These are phyloP conservation scores for Torymus auratus DNA, from an alignment of 2,888 invertebrate genomes.

Conservation along the genomic window DNA sequence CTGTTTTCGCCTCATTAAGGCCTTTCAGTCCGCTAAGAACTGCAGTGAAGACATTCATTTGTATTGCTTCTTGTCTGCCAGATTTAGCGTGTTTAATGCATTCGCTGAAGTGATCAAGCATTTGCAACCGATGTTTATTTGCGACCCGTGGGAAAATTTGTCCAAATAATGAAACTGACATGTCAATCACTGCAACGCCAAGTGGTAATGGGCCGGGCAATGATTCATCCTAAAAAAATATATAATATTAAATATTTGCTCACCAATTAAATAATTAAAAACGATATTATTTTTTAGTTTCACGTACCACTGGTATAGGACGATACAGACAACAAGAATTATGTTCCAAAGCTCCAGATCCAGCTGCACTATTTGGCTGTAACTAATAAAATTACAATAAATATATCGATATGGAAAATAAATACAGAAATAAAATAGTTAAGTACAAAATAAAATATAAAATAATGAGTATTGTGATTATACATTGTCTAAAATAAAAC, in stretches of 20 bases:
- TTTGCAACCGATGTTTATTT: conserved; percentile 97
- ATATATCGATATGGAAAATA: background rate
- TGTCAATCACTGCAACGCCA: conserved; percentile 97
- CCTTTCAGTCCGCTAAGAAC: conserved; percentile 92
- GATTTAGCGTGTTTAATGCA: conserved; percentile 96
- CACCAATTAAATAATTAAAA: background rate
- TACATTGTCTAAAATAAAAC: conserved; percentile 32
- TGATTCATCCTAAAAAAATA: conserved; percentile 78
- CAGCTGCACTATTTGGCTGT: conserved; percentile 95
- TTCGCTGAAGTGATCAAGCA: conserved; percentile 97
- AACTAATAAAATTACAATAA: conserved; percentile 77
- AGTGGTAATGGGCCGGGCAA: conserved; percentile 91
- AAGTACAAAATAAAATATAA: conserved; percentile 61
- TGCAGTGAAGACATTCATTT: conserved; percentile 97
- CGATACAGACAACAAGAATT: conserved; percentile 95
- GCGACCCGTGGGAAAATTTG: conserved; percentile 96
- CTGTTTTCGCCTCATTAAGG: conserved; percentile 90
- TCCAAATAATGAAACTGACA: conserved; percentile 94
- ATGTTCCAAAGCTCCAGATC: conserved; percentile 97
- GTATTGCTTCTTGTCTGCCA: conserved; percentile 94
- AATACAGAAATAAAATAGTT: conserved; percentile 19
- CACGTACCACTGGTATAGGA: conserved; percentile 79
- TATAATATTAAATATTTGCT: background rate
- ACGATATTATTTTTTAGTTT: conserved; percentile 58
- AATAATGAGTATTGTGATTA: conserved; percentile 56